phyloP scores from a whole-genome alignment of 1,140 invertebrate genomes.

The Leptoteleia sp. region DNA sequence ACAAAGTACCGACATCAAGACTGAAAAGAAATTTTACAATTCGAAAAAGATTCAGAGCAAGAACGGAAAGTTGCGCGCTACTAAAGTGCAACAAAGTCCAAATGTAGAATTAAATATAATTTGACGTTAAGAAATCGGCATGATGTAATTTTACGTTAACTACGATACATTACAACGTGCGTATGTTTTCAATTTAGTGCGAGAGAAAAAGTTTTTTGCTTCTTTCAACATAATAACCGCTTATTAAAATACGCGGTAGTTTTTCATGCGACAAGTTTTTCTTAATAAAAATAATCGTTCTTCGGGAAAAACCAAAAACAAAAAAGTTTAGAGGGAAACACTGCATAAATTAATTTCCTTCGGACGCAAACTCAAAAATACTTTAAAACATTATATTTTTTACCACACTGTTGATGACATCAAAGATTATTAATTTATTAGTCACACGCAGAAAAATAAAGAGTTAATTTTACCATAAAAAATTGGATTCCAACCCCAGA shows the following conservation, averaged over 20 bases:
- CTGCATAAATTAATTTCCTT: too few species aligned
- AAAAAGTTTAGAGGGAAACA: too few species aligned
- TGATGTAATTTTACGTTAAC: background rate
- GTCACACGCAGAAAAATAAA: too few species aligned
- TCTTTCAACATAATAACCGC: conserved; percentile 10
- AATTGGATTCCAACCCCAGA: too few species aligned
- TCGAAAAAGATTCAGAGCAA: background rate
- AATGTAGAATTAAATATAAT: background rate
- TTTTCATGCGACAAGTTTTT: conserved; percentile 10
- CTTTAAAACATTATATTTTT: too few species aligned
- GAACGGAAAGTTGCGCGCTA: background rate
- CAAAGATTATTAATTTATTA: too few species aligned
- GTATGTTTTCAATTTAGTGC: background rate
- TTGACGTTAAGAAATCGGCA: background rate
- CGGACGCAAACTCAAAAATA: too few species aligned
- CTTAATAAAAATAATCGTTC: background rate
- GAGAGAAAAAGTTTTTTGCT: conserved; percentile 10
- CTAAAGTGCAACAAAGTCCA: background rate
- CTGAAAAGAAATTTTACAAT: conserved; percentile 2
- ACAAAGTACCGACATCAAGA: too few species aligned
- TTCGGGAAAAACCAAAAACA: too few species aligned
- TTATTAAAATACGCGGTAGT: too few species aligned
- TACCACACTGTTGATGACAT: too few species aligned
- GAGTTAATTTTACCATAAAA: too few species aligned
- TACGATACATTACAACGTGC: background rate